Evolutionary conservation across 2,888 invertebrate genomes (phyloP), one percentile per base, ranked within the genome.

Genomic region (Itoplectis maculator): DNA sequence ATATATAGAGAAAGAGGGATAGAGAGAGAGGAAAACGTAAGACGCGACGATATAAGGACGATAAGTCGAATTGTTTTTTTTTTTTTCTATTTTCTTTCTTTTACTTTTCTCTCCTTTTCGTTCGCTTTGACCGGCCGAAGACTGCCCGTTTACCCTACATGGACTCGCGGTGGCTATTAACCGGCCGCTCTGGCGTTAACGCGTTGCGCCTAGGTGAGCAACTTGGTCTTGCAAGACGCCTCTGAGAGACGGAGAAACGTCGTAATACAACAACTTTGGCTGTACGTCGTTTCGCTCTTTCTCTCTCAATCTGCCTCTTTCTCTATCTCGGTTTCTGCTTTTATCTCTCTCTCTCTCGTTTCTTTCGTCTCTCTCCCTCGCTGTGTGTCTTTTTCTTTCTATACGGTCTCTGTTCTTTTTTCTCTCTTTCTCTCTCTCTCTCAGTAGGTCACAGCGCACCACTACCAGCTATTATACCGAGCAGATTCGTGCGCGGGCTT

Each of bases 371-470:
- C 66, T 13, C 8, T 35, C 51, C n/a, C n/a, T 70, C n/a, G n/a
- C 35, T 70, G 15, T 61, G 45, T n/a, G 42, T 35, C 72, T 68
- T 18, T 40, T 23, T 66, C 23, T 13, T n/a, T 23, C 37, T 70
- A 18, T 51, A n/a, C 29, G 29, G 29, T 29, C 13, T 42, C 66
- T 13, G 20, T 35, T 35, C n/a, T n/a, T 70, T 29, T 70, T 35
- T 61, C 59, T n/a, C 56, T 35, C 72, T 68, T 18, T 40, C 42
- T 66, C 23, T 13, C 23, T 23, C 37, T 70, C 54, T 72, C 11
- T 54, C 29, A 80, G 82, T 83, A 86, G 86, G 84, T 86, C 85
- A 83, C 75, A 83, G 76, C 78, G 75, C 77, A 78, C 81, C 79
- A 68, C 72, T 69, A 69, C 42, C 8, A 29, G 29, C 29, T 66